These are phyloP conservation scores for Melospiza melodia DNA, from an alignment of 2,113 vertebrate genomes.

Conservation along the genomic window DNA sequence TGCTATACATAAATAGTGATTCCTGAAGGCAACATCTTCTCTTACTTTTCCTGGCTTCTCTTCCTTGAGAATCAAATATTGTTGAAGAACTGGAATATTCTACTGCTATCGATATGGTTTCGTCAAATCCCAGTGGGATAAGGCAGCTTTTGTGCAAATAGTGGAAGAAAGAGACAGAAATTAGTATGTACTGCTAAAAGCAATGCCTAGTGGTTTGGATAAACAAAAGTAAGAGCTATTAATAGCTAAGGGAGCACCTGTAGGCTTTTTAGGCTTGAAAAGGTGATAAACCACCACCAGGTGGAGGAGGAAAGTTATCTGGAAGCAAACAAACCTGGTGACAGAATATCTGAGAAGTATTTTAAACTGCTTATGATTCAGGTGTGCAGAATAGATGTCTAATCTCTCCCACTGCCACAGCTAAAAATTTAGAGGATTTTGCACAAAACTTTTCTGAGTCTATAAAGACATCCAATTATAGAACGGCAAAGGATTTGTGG, in stretches of 20 bases:
- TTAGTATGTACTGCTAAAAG: conserved; percentile 34
- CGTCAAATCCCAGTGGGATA: background rate
- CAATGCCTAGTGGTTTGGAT: conserved; percentile 2
- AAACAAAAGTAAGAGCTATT: conserved; percentile 29
- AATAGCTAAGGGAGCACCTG: background rate
- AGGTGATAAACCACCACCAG: background rate
- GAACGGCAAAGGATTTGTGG: background rate
- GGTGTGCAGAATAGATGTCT: background rate
- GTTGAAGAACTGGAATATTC: background rate
- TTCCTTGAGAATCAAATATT: background rate
- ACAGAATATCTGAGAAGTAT: background rate
- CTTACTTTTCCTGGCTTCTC: background rate
- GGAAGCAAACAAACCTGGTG: background rate
- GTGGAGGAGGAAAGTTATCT: background rate
- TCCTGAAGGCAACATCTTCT: background rate
- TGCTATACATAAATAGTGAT: background rate
- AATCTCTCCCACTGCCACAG: background rate
- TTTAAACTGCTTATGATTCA: background rate
- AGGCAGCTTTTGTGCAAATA: background rate
- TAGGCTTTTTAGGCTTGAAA: conserved; percentile 2
- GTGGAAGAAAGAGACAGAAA: background rate
- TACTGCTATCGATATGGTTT: background rate
- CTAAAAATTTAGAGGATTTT: background rate
- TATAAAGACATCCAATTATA: background rate
- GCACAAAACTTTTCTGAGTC: background rate